phyloP scores from a whole-genome alignment of 1,140 invertebrate genomes.

The Heliothis virescens region DNA sequence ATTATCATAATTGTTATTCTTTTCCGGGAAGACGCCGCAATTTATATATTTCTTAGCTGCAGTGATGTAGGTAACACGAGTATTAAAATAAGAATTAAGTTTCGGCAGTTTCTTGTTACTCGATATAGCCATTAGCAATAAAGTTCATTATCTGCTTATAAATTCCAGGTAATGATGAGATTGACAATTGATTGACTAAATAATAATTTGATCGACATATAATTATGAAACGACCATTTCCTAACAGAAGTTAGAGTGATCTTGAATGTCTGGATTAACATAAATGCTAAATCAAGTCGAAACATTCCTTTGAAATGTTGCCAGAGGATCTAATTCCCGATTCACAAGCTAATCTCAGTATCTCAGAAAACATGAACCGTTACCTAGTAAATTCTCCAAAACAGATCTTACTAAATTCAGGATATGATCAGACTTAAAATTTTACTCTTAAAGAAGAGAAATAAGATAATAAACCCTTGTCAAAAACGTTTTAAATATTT shows the following conservation, averaged over 20 bases:
- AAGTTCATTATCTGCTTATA: no score
- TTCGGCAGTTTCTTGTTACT: slow-evolving; percentile 25
- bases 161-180: no score
- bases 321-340: slow-evolving; percentile 30
- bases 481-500: no score
- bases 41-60: slow-evolving; percentile 54
- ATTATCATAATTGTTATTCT: slow-evolving; percentile 81
- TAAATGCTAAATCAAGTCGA: slow-evolving; percentile 18
- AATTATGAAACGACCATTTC: background rate
- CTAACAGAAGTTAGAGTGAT: background rate
- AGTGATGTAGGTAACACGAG: slow-evolving; percentile 29
- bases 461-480: no score
- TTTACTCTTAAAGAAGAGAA: no score
- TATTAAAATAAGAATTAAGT: slow-evolving; percentile 45
- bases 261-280: slow-evolving; percentile 5
- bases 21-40: slow-evolving; percentile 65
- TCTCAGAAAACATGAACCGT: slow-evolving; percentile 9
- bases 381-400: background rate
- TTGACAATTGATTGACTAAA: background rate
- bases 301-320: slow-evolving; percentile 27
- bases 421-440: background rate
- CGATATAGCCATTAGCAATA: background rate
- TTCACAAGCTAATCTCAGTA: slow-evolving; percentile 14
- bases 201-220: background rate
- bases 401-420: background rate